Evolutionary conservation across 1,140 invertebrate species (phyloP).

Genomic region (Conus ventricosus): DNA sequence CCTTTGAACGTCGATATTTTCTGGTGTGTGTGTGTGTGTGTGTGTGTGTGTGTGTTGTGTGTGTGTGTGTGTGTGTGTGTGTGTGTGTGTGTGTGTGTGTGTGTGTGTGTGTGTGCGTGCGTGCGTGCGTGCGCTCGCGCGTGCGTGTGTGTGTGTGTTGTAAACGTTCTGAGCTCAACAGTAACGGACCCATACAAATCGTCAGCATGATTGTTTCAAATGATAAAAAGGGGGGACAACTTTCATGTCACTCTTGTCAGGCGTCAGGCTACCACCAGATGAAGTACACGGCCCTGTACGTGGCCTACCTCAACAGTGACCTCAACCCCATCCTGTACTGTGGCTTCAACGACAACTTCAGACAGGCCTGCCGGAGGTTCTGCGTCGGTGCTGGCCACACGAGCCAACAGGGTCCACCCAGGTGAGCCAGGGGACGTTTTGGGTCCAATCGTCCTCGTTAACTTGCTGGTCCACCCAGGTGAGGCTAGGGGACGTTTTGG

Average conservation of each 20-base stretch:
- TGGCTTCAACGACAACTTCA: constrained; percentile 76
- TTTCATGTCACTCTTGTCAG: constrained; percentile 50
- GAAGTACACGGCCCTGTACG: constrained; percentile 75
- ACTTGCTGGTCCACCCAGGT: neutral
- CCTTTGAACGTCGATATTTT: too few relatives aligned
- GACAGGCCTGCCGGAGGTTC: constrained; percentile 65
- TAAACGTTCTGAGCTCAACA: too few relatives aligned
- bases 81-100: too few relatives aligned
- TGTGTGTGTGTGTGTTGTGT: too few relatives aligned
- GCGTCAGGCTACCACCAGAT: constrained; percentile 70
- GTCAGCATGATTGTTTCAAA: too few relatives aligned
- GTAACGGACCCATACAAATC: too few relatives aligned
- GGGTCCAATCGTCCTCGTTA: too few relatives aligned
- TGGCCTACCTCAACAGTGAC: constrained; percentile 77
- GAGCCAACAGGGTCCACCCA: neutral
- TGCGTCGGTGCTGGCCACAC: neutral
- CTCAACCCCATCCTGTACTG: constrained; percentile 77
- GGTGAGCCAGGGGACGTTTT: neutral
- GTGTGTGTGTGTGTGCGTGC: neutral
- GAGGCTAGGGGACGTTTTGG: neutral
- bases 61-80: too few relatives aligned
- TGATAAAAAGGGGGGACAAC: too few relatives aligned
- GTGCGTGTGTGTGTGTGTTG: neutral
- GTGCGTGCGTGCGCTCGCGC: neutral
- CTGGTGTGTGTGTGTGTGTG: too few relatives aligned